Evolutionary conservation across 2,888 invertebrate genomes (phyloP), one percentile per base, ranked within the genome.

Genomic region (Malthinus flaveolus): DNA sequence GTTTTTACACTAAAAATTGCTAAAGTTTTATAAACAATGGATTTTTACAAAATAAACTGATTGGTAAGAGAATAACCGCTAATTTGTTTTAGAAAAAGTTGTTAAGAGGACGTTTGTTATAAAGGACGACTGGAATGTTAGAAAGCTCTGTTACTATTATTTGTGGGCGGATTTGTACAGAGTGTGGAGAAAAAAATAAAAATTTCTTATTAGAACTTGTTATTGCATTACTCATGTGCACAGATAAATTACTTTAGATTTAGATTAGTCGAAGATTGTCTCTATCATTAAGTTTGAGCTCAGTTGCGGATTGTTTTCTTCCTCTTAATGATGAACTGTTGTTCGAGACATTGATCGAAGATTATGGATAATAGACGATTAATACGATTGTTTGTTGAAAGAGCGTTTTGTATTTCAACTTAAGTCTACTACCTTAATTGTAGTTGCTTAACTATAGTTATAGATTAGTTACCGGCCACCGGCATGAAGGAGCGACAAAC

Each of bases 111-210:
- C 49, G 39, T 49, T 33, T 10, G 44, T 57, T 57, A 31, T 52
- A 56, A 67, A 63, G 63, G 66, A 67, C 63, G 67, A 66, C 66
- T 68, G 71, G 72, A 67, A 68, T 69, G 71, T 68, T 71, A 73
- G 72, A 73, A 72, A 71, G 72, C 23, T 23, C 70, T 68, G 71
- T 71, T 71, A 64, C 60, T 66, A 67, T 66, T 66, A 68, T 66
- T 71, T 71, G 73, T 73, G 68, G 73, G 73, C 69, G 73, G 69
- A 71, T 64, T 65, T 59, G 68, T 66, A 59, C 68, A 66, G 23
- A 23, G 23, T 23, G 23, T 23, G 5, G 23, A 69, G 70, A 70
- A 69, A 70, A 71, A 68, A 71, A 66, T 66, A 63, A 66, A 57
- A 66, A 62, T 65, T 67, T 67, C 63, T 66, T 67, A 67, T 65